Conservation (phyloP, 2,797 vertebrate species). For the Megaceryle alcyon region DNA sequence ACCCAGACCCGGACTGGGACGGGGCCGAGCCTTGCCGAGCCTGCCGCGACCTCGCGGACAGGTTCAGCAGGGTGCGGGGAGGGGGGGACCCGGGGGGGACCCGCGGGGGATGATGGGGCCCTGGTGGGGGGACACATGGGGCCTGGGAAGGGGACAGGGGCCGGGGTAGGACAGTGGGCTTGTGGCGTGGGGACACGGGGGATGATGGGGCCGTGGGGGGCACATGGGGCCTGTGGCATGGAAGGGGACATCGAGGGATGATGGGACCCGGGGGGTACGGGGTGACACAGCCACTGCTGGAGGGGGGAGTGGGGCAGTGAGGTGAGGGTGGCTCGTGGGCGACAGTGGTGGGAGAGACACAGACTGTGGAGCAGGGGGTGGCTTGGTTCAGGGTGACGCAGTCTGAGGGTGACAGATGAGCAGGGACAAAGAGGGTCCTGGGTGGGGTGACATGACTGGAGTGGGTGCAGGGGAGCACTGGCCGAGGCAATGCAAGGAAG, state of each 20-base stretch:
- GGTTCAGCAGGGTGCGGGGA: constrained; percentile 86
- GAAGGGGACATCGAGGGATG: neutral
- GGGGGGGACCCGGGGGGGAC: neutral
- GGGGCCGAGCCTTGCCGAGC: constrained; percentile 87
- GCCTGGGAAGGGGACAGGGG: neutral
- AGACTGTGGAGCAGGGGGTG: neutral
- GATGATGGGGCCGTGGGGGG: neutral
- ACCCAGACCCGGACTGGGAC: neutral
- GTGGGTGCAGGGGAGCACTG: neutral
- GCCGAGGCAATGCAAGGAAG: too few species aligned
- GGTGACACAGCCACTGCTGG: neutral
- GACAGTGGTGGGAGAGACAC: neutral
- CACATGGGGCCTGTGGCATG: too few species aligned
- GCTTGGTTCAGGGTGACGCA: too few species aligned
- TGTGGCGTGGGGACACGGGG: neutral
- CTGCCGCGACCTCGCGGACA: constrained; percentile 87
- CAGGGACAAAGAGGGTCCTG: too few species aligned
- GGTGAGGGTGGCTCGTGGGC: neutral
- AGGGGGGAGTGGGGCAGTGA: too few species aligned
- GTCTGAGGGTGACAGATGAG: neutral
- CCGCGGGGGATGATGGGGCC: neutral
- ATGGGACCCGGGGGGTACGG: neutral
- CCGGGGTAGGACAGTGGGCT: neutral
- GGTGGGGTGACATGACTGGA: neutral
- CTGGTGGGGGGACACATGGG: too few species aligned